Conservation (phyloP, 2,113 vertebrate genomes). For the Ancistrus triradiatus region DNA sequence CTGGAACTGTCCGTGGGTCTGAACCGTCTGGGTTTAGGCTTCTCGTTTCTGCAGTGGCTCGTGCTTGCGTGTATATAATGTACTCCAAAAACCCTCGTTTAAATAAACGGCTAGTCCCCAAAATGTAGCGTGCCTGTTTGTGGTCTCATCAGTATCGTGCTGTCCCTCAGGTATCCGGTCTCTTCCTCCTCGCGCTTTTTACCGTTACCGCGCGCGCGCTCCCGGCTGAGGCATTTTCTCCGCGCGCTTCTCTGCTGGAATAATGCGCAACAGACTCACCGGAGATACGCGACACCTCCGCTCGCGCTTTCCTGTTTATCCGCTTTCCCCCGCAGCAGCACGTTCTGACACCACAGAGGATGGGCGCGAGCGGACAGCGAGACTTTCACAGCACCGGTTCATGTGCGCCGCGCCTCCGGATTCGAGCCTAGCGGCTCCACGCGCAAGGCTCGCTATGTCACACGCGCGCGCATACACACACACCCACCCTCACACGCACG, state of each 20-base stretch:
- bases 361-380: constrained; percentile 36
- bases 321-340: too few species aligned
- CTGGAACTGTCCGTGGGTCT: too few species aligned
- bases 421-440: constrained; percentile 7
- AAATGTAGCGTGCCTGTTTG: too few species aligned
- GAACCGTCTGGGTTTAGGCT: too few species aligned
- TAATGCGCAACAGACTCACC: constrained; percentile 18
- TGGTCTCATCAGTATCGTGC: too few species aligned
- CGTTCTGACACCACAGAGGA: not conserved
- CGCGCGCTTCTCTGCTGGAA: constrained; percentile 28
- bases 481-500: not conserved
- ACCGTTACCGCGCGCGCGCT: constrained; percentile 22
- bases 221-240: constrained; percentile 52
- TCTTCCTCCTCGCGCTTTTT: constrained; percentile 43
- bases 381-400: constrained; percentile 24
- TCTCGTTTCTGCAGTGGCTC: constrained; percentile 19
- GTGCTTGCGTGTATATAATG: not conserved
- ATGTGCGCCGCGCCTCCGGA: constrained; percentile 25
- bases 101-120: too few species aligned
- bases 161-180: not conserved
- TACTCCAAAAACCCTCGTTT: not conserved
- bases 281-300: too few species aligned
- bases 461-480: not conserved
- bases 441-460: constrained; percentile 8
- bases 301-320: not conserved